Base-by-base conservation (phyloP, 2,113 vertebrate species). In the Onychostoma macrolepis region DNA sequence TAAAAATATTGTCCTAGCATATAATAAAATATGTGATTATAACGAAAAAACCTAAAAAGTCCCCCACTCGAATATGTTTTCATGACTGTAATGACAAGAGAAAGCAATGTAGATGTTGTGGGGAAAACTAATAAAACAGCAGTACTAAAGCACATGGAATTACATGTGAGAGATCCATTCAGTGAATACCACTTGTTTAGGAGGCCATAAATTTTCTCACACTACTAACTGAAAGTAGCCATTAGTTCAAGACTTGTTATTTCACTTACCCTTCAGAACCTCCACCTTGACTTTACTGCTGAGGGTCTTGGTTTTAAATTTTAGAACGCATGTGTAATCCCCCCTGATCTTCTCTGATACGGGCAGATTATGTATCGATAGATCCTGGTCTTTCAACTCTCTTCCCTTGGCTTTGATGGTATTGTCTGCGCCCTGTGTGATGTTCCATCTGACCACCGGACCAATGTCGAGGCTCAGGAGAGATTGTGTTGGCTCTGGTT, bases 261-360 rank as follows among this genome's bases (percentile, higher is more conserved):
- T 43, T 19, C 4, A 90, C 94, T 92, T 87, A 95, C 95, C 87
- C 67, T 92, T 75, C 83, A 95, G 75, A 83, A 95, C 89, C 26
- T 95, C 77, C 38, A 95, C 86, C 0, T 12, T 11, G 0, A 94
- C 82, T 2, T 1, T 87, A 1, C 75, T 89, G 0, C 0, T n/a
- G 56, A 93, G 65, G 1, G 0, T 81, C 4, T 0, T 1, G 0
- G 21, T 21, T 0, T 11, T 11, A 6, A 95, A 92, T 4, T 21
- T 65, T 56, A 95, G 28, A 2, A n/a, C 4, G 69, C 94, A 95
- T 0, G 1, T 75, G 72, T 95, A 95, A 1, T 9, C 3, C 30
- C 95, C 95, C 21, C 41, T 26, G 72, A 94, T 85, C 0, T 71
- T 77, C 26, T 50, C 63, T 48, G 43, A 50, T 33, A 43, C 50